These are phyloP conservation scores for Leptopilina myrica DNA, from an alignment of 2,888 invertebrate genomes.

Conservation along the genomic window DNA sequence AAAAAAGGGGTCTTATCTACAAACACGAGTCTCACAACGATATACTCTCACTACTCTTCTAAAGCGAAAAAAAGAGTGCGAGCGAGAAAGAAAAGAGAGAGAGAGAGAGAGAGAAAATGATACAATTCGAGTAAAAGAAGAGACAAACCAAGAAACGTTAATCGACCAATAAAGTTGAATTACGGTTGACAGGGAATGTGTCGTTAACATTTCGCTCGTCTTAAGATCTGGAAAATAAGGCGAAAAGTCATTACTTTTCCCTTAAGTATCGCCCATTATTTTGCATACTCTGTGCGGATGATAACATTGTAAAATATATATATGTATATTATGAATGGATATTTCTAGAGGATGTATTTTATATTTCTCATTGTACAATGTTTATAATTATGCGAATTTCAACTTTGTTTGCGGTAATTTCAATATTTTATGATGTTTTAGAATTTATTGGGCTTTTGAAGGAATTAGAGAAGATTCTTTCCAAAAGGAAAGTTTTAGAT, in stretches of 20 bases:
- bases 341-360: neutral
- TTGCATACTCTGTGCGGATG: slow-evolving; percentile 4
- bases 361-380: neutral
- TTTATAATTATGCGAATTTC: neutral
- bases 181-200: slow-evolving; percentile 68
- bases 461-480: too few species aligned
- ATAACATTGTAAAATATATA: slow-evolving; percentile 11
- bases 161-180: slow-evolving; percentile 75
- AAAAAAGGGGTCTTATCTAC: slow-evolving; percentile 66
- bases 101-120: slow-evolving; percentile 29
- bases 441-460: neutral
- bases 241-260: slow-evolving; percentile 65
- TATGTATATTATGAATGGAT: too few species aligned
- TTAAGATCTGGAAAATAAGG: slow-evolving; percentile 67
- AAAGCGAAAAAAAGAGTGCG: slow-evolving; percentile 14
- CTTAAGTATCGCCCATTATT: neutral
- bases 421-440: neutral
- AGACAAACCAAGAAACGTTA: slow-evolving; percentile 68
- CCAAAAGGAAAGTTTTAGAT: too few species aligned
- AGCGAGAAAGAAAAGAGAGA: slow-evolving; percentile 43
- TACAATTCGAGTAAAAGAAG: slow-evolving; percentile 47
- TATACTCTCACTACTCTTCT: slow-evolving; percentile 38
- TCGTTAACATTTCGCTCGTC: slow-evolving; percentile 56
- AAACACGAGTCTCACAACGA: slow-evolving; percentile 44
- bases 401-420: neutral